Conservation (phyloP, 2,113 vertebrate genomes). For the Propithecus coquereli region DNA sequence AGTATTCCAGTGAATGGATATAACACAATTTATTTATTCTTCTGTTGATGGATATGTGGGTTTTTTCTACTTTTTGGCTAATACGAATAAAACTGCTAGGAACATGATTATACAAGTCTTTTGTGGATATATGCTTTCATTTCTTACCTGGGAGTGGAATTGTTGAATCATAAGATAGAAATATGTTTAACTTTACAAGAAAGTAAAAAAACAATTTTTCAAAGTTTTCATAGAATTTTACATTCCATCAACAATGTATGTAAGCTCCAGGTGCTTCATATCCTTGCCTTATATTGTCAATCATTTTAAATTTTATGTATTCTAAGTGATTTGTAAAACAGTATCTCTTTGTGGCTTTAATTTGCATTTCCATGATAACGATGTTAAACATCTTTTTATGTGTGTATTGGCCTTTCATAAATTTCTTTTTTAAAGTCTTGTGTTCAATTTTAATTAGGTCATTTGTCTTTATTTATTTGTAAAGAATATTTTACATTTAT, state of each 20-base stretch:
- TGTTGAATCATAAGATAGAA: neutral
- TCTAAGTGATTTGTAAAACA: neutral
- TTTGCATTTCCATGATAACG: neutral
- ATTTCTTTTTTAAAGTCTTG: neutral
- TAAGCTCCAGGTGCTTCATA: neutral
- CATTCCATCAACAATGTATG: neutral
- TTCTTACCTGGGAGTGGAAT: neutral
- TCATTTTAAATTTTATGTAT: neutral
- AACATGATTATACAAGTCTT: neutral
- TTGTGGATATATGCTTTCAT: neutral
- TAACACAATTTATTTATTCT: neutral
- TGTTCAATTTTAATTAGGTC: neutral
- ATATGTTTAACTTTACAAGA: neutral
- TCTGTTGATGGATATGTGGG: neutral
- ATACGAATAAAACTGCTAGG: neutral
- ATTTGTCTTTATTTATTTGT: neutral
- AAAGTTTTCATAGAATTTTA: neutral
- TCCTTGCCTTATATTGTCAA: neutral
- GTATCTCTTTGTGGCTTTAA: neutral
- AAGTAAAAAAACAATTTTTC: neutral
- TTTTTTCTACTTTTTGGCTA: neutral
- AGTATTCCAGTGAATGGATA: neutral
- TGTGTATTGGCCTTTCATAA: neutral
- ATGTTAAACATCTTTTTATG: neutral
- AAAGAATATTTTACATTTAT: neutral